Conservation (phyloP, 2,113 vertebrate species). For the Turnix velox region DNA sequence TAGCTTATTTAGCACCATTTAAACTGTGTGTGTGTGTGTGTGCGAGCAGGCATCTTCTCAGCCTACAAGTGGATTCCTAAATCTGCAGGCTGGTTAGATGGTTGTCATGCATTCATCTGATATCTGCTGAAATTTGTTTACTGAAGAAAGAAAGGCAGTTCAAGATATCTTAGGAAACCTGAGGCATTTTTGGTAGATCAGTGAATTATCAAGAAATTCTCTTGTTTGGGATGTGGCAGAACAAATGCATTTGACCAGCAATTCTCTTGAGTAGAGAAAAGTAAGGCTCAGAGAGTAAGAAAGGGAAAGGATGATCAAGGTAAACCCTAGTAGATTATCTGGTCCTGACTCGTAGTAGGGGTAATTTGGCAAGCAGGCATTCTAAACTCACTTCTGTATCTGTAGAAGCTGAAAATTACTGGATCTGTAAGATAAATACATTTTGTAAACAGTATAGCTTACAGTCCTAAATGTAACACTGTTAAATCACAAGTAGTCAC, state of each 20-base stretch:
- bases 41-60: conserved; percentile 95
- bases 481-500: neutral
- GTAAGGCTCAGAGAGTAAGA: neutral
- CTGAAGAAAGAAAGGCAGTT: conserved; percentile 35
- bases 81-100: conserved; percentile 99
- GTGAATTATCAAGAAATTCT: neutral
- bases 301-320: neutral
- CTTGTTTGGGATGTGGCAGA: neutral
- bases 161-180: neutral
- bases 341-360: neutral
- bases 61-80: conserved; percentile 93
- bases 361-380: neutral
- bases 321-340: neutral
- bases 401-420: neutral
- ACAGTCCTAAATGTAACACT: neutral
- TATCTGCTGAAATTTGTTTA: conserved; percentile 62
- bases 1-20: conserved; percentile 13
- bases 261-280: neutral
- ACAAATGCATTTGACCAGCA: neutral
- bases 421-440: neutral
- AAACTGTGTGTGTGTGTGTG: conserved; percentile 63
- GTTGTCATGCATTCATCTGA: conserved; percentile 88
- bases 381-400: neutral
- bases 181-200: neutral
- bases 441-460: neutral